Conservation (phyloP, 2,797 vertebrate species). For the Muscicapa striata region DNA sequence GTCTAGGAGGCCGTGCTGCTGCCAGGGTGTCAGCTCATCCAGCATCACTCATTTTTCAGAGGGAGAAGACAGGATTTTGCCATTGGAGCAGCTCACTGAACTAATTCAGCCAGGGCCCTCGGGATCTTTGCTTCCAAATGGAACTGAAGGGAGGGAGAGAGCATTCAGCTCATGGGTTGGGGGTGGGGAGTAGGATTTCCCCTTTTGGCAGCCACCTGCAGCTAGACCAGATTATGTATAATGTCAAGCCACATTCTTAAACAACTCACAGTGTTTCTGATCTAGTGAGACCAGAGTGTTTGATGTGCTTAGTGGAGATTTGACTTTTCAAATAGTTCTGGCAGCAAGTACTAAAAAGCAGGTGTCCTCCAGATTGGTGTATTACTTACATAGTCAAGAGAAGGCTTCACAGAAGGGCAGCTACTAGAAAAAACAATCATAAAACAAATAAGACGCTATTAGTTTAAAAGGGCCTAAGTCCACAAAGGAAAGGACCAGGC, state of each 20-base stretch:
- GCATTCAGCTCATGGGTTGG: not conserved
- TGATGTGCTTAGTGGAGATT: slow-evolving; percentile 57
- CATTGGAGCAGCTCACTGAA: not conserved
- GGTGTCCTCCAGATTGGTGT: slow-evolving; percentile 63
- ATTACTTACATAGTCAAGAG: slow-evolving; percentile 13
- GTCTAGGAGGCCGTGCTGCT: rapidly evolving
- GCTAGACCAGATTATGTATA: slow-evolving; percentile 36
- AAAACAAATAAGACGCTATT: slow-evolving; percentile 44
- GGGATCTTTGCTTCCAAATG: not conserved
- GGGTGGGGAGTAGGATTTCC: slow-evolving; percentile 17
- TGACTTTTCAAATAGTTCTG: slow-evolving; percentile 57
- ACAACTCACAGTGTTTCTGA: slow-evolving; percentile 39
- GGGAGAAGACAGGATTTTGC: not conserved
- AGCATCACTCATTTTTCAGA: not conserved
- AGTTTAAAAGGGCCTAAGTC: slow-evolving; percentile 53
- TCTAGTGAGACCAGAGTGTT: slow-evolving; percentile 38
- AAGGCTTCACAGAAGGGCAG: slow-evolving; percentile 35
- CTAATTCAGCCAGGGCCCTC: not conserved
- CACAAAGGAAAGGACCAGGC: slow-evolving; percentile 31
- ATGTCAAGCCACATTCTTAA: slow-evolving; percentile 50
- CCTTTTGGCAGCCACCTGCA: slow-evolving; percentile 51
- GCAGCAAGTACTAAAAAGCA: slow-evolving; percentile 44
- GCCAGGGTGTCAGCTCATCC: not conserved
- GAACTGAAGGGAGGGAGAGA: not conserved
- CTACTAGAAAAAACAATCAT: slow-evolving; percentile 38